Conservation (phyloP, 2,113 vertebrate genomes). For the Pionites leucogaster region DNA sequence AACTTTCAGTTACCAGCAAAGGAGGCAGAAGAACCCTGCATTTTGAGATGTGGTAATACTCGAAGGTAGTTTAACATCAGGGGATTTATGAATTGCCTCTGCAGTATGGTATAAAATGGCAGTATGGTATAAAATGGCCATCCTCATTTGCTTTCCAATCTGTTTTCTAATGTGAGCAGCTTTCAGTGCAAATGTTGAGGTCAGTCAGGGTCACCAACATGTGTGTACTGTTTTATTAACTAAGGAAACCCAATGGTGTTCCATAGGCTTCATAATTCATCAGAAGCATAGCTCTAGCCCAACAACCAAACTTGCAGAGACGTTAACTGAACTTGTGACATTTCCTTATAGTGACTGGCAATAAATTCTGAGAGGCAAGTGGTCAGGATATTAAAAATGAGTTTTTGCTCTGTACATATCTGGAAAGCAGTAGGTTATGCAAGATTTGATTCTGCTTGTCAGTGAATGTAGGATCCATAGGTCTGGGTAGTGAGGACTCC, state of each 20-base stretch:
- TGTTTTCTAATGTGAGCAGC: background rate
- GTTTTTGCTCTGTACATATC: background rate
- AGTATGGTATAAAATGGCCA: background rate
- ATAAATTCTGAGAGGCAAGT: background rate
- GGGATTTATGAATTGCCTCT: background rate
- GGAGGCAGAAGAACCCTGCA: background rate
- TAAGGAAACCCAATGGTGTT: background rate
- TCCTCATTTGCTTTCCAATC: background rate
- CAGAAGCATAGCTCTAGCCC: background rate
- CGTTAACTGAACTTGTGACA: background rate
- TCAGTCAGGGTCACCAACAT: background rate
- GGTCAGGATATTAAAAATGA: background rate
- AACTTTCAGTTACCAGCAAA: background rate
- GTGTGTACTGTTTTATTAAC: background rate
- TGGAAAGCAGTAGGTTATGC: background rate
- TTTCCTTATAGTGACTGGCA: background rate
- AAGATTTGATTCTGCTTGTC: background rate
- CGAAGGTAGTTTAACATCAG: background rate
- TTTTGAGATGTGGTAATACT: background rate
- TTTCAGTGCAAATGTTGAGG: background rate
- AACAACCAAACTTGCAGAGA: background rate
- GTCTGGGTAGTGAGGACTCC: background rate
- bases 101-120: background rate
- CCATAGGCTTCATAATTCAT: background rate
- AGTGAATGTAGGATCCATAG: background rate